phyloP scores from a whole-genome alignment of 2,888 invertebrate species.

The Rhabditoides inermis region DNA sequence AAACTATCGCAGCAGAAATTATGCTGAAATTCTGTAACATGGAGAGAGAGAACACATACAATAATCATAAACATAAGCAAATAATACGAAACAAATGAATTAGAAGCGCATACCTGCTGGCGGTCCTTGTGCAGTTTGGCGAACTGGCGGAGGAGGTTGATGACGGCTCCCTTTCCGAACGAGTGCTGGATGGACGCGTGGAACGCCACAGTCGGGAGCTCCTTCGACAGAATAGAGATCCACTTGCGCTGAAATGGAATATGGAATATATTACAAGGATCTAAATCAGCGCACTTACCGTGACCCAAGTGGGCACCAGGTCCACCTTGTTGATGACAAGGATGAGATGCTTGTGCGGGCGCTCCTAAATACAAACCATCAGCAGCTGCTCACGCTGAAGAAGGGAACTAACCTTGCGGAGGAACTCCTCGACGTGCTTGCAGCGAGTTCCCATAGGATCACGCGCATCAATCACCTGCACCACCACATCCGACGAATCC shows the following conservation, averaged over 20 bases:
- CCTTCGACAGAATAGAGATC: slow-evolving; percentile 84
- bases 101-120: slow-evolving; percentile 67
- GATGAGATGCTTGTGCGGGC: slow-evolving; percentile 90
- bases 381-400: not conserved
- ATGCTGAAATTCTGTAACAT: too few species aligned
- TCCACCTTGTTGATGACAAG: slow-evolving; percentile 86
- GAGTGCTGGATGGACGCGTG: slow-evolving; percentile 97
- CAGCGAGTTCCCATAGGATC: slow-evolving; percentile 94
- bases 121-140: slow-evolving; percentile 87
- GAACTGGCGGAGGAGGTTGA: slow-evolving; percentile 88
- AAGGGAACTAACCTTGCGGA: slow-evolving; percentile 60
- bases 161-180: slow-evolving; percentile 92
- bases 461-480: slow-evolving; percentile 90
- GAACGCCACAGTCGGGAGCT: slow-evolving; percentile 94
- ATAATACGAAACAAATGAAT: too few species aligned
- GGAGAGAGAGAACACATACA: too few species aligned
- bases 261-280: not conserved
- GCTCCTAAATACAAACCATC: slow-evolving; percentile 67
- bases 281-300: slow-evolving; percentile 56
- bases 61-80: too few species aligned
- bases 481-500: slow-evolving; percentile 91
- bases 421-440: slow-evolving; percentile 72
- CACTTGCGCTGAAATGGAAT: slow-evolving; percentile 67
- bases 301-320: slow-evolving; percentile 91
- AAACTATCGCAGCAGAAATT: too few species aligned